Evolutionary conservation across 2,113 vertebrate genomes (phyloP), one percentile per base, ranked within the genome.

Genomic region (Notarius lentiginosus): DNA sequence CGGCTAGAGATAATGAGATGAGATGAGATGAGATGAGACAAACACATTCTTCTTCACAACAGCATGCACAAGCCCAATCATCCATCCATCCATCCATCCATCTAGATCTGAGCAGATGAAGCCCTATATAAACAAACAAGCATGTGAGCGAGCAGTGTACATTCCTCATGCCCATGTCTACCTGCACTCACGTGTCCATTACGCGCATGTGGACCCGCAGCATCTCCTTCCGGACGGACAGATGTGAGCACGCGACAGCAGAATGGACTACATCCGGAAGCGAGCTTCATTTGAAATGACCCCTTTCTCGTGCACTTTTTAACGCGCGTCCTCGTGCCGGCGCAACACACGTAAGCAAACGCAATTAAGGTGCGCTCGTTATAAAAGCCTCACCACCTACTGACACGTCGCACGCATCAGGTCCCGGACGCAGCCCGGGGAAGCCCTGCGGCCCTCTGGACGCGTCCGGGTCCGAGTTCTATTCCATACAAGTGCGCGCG

Each of bases 321-420:
- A 84, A 73, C 10, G 58, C 51, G 15, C 49, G 12, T 55, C n/a
- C 68, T 5, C 55, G 11, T 49, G 56, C 58, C 80, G 65, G 60
- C 79, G 10, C 61, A 8, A 15, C 70, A 61, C 20, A 79, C 84
- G 76, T 79, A 79, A 86, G 73, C 84, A 68, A 56, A 41, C 56
- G 70, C 79, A 30, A 17, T 41, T 41, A 41, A 41, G 41, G 41
- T 49, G 27, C 65, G 79, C 68, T 55, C 60, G 18, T 22, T 83
- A 87, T 87, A 87, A 87, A 68, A 83, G 49, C 60, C 83, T 84
- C 30, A 60, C 55, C 11, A 58, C 27, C 53, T 17, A 47, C 51
- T 84, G 68, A 75, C 83, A 84, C 83, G 68, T 75, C 17, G 83
- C 55, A 60, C 5, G 7, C 65, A 24, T 6, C 17, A 34, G 17